Evolutionary conservation across 2,888 invertebrate species (phyloP).

Genomic region (Synergus japonicus): DNA sequence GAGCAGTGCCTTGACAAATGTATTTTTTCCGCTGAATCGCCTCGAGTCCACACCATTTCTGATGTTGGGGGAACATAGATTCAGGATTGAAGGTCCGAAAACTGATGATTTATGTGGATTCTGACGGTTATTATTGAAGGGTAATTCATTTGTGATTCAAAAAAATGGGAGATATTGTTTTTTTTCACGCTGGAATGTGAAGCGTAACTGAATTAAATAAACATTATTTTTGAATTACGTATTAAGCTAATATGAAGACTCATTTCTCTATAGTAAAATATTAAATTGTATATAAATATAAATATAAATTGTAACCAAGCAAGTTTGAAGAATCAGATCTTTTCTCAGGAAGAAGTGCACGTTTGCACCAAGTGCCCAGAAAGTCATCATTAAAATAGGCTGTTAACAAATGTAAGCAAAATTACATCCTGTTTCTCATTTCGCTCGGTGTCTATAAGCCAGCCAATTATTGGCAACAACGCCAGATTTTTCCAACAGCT

Average conservation of each 20-base stretch:
- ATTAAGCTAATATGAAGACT: no score
- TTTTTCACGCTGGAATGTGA: neutral
- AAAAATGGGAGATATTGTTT: neutral
- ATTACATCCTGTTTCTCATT: slow-evolving; percentile 42
- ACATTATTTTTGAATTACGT: neutral
- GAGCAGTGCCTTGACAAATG: slow-evolving; percentile 68
- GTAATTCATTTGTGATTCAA: neutral
- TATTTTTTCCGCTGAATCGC: slow-evolving; percentile 74
- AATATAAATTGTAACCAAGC: no score
- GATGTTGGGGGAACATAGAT: neutral
- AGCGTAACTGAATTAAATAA: neutral
- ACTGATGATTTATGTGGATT: slow-evolving; percentile 12
- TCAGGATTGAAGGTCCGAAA: slow-evolving; percentile 5
- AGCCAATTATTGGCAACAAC: slow-evolving; percentile 45
- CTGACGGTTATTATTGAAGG: neutral
- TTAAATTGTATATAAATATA: no score
- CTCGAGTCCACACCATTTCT: slow-evolving; percentile 53
- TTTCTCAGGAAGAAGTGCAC: neutral
- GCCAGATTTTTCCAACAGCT: slow-evolving; percentile 37
- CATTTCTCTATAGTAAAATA: no score
- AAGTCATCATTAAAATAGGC: neutral
- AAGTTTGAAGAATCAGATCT: neutral
- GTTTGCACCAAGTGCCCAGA: neutral
- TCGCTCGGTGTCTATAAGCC: slow-evolving; percentile 24
- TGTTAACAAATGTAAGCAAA: slow-evolving; percentile 19